Percentiles rank a stretch among this genome's conserved stretches.
These are phyloP conservation scores for Darevskia mixta DNA, from an alignment of 2,797 vertebrate genomes.

Conservation along the genomic window DNA sequence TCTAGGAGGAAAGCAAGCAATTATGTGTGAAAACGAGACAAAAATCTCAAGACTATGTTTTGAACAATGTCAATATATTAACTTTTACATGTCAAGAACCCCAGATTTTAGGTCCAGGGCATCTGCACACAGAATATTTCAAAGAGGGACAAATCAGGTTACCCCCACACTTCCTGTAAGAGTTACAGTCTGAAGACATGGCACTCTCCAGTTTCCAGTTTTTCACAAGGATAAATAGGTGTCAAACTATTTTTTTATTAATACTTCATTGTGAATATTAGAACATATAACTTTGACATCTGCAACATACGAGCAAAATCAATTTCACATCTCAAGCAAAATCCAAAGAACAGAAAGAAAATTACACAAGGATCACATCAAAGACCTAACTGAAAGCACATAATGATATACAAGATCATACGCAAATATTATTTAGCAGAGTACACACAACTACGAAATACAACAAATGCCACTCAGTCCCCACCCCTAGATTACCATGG, in stretches of 20 bases:
- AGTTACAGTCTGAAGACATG: too few species aligned
- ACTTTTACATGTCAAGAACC: neutral
- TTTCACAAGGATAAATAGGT: neutral
- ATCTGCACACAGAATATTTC: neutral
- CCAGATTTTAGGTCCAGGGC: neutral
- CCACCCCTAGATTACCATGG: neutral
- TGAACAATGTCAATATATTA: neutral
- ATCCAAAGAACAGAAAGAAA: neutral
- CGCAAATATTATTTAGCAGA: neutral
- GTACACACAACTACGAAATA: neutral
- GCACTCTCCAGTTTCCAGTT: neutral
- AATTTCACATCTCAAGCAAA: neutral
- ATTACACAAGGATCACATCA: neutral
- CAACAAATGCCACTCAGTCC: neutral
- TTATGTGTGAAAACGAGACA: neutral
- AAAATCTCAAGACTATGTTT: neutral
- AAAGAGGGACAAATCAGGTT: neutral
- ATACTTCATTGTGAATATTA: neutral
- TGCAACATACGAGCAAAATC: neutral
- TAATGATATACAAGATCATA: neutral
- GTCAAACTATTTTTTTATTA: neutral
- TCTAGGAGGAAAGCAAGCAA: neutral
- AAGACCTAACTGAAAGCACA: neutral
- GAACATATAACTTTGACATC: neutral
- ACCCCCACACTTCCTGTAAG: neutral